A percentile compares a stretch with the other conserved stretches of the same genome.
phyloP scores from a whole-genome alignment of 2,797 vertebrate species.

The Crenichthys baileyi region DNA sequence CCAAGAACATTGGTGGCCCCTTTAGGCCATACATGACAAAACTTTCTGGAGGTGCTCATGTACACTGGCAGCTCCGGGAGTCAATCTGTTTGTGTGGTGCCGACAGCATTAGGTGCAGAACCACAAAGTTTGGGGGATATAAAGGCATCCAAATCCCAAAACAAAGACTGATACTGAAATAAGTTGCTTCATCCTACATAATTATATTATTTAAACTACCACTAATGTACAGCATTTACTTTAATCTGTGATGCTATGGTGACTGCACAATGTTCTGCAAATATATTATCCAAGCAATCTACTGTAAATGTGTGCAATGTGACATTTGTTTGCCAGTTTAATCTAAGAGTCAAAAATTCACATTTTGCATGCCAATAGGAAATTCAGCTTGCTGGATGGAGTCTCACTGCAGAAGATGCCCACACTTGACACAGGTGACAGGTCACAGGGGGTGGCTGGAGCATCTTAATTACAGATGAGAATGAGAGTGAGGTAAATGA shows the following conservation, averaged over 20 bases:
- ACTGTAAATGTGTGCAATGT: neutral
- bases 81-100: slow-evolving; percentile 13
- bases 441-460: neutral
- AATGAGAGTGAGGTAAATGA: neutral
- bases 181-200: slow-evolving; percentile 27
- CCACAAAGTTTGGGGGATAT: slow-evolving; percentile 44
- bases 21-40: neutral
- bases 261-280: neutral
- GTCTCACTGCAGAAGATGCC: neutral
- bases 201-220: slow-evolving; percentile 12
- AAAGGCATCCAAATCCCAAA: slow-evolving; percentile 24
- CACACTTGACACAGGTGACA: neutral
- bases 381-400: neutral
- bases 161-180: slow-evolving; percentile 22
- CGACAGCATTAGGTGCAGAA: slow-evolving; percentile 70
- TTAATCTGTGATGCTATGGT: slow-evolving; percentile 25
- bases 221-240: slow-evolving; percentile 27
- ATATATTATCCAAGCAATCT: neutral
- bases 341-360: neutral
- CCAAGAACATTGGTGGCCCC: neutral
- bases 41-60: neutral
- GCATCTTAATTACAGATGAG: neutral
- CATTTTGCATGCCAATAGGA: neutral
- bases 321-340: neutral
- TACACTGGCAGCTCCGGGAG: slow-evolving; percentile 15